Conservation (phyloP, 1,140 invertebrate genomes). For the Microplitis demolitor region DNA sequence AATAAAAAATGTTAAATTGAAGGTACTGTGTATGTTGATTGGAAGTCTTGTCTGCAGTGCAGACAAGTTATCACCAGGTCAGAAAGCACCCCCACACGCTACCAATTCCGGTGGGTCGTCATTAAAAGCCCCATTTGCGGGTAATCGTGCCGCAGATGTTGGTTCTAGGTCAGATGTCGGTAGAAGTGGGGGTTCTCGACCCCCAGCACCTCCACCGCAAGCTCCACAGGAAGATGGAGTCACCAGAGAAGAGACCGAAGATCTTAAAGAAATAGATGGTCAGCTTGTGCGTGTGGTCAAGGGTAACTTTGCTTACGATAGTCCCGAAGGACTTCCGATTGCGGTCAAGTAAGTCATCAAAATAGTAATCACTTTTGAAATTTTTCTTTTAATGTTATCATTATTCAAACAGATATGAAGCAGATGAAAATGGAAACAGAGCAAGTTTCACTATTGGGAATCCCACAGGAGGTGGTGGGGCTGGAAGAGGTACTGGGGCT, state of each 20-base stretch:
- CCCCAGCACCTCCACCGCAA: not conserved
- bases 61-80: slow-evolving; percentile 47
- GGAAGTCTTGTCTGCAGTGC: slow-evolving; percentile 20
- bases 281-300: slow-evolving; percentile 48
- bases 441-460: slow-evolving; percentile 55
- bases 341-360: slow-evolving; percentile 50
- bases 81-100: slow-evolving; percentile 51
- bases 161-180: slow-evolving; percentile 20
- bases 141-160: slow-evolving; percentile 27
- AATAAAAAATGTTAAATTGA: not conserved
- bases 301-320: slow-evolving; percentile 51
- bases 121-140: slow-evolving; percentile 39
- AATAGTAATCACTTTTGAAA: not conserved
- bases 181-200: slow-evolving; percentile 5
- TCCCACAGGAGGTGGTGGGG: slow-evolving; percentile 26
- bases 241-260: slow-evolving; percentile 44
- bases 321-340: slow-evolving; percentile 56
- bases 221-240: slow-evolving; percentile 39
- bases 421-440: slow-evolving; percentile 57
- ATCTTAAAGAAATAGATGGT: slow-evolving; percentile 50
- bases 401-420: slow-evolving; percentile 47
- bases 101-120: slow-evolving; percentile 46
- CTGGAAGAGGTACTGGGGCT: not conserved
- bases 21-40: slow-evolving; percentile 27
- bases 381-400: not conserved